Base-by-base conservation (phyloP, 1,140 invertebrate genomes). In the Macrotrachela quadricornifera region DNA sequence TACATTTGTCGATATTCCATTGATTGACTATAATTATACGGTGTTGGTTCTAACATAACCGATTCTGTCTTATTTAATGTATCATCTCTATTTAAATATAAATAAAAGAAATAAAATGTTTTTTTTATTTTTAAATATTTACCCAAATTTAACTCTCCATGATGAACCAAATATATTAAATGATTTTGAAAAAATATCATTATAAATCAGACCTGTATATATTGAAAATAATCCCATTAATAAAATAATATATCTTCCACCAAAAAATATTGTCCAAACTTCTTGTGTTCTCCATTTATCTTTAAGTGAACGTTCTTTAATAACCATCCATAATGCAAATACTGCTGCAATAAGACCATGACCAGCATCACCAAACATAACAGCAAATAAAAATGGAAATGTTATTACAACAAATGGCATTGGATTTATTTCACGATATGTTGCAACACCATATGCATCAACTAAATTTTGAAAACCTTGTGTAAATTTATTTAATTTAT, bases 341-440 rank as follows among this genome's bases (percentile, higher is more conserved):
- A 77, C 57, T 38, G 73, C 62, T 75, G 80, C 77, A 40, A 80
- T 68, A 8, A 75, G 47, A 21, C 86, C 90, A 66, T 97, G 91
- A 3, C 91, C 91, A 60, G 80, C 69, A 70, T 96, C 91, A 44
- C 91, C 91, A 70, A 96, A 97, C 91, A 96, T 96, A 59, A 95
- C 79, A 51, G 83, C 85, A 71, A 97, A 97, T 41, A 97, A 68
- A 73, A 97, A 96, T 37, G 91, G 91, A 71, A 96, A 97, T 0
- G 87, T 91, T 52, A 96, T 87, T 61, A 87, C 87, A 0, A 87
- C 87, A 67, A 85, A 95, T 1, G 85, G 75, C 48, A 84, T 83
- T 65, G 92, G 88, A 75, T 95, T 95, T 49, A 86, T 81, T 73
- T 97, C 92, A 51, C 85, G 75, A 65, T 96, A 96, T 9, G 79